Evolutionary conservation across 2,797 vertebrate genomes (phyloP), one percentile per base, ranked within the genome.

Genomic region (Tokudaia muenninki): DNA sequence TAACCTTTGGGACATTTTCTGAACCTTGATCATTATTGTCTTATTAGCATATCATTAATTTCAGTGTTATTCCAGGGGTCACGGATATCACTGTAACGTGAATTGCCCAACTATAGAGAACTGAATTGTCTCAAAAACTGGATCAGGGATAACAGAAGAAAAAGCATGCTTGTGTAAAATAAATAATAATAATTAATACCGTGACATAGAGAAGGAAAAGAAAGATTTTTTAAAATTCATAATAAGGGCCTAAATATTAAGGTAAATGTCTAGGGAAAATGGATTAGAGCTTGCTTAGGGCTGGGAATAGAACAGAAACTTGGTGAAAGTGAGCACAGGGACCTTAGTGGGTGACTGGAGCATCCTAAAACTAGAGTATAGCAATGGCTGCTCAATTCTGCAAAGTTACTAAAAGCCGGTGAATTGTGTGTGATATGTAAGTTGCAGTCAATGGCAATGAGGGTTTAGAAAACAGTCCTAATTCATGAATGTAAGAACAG

Each of bases 1-100:
- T 97, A 98, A 96, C 77, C 95, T 83, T 59, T 37, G 82, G 82
- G 75, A 83, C 61, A 22, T 59, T 93, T 92, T 89, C 78, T 87
- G 57, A 90, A 50, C 59, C 83, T 93, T 83, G 75, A 79, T 94
- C 89, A 88, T 95, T 91, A 87, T 61, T 94, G 74, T 89, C 95
- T 94, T 77, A 96, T 97, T 96, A 96, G 92, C 97, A 97, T 97
- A 93, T 94, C 95, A 90, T 96, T 95, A 94, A 96, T 95, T 97
- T 97, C 70, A 52, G 47, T 90, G 89, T 83, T 84, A 95, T 84
- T 59, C 50, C 12, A 79, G 47, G 41, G 90, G 67, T 96, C 96
- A 97, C 50, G 37, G 65, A 94, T 81, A 67, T 81, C 90, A 65
- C 12, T 63, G 22, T 78, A 67, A 92, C 55, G 79, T 16, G 75